Conservation (phyloP, 2,888 invertebrate species). For the Augochlorella aurata region DNA sequence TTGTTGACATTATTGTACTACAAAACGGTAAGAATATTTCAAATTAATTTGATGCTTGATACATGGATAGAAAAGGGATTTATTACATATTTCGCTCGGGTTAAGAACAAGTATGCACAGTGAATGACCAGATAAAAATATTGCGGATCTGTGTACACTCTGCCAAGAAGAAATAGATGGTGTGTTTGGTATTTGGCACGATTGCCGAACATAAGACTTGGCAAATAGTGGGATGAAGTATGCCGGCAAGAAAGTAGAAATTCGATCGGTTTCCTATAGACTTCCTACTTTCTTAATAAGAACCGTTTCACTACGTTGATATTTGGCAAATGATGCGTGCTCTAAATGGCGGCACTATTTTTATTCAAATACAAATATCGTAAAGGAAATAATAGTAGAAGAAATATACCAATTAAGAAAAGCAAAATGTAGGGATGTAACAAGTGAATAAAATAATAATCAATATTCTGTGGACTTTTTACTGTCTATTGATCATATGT, state of each 20-base stretch:
- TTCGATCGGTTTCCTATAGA: conserved; percentile 57
- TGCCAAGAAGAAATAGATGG: conserved; percentile 67
- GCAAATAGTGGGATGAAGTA: conserved; percentile 61
- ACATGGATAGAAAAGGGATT: neutral
- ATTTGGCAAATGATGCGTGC: neutral
- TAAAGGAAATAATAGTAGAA: neutral
- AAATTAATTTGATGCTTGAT: neutral
- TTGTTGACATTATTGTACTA: too few relatives aligned
- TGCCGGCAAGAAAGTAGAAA: conserved; percentile 67
- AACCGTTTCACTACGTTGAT: neutral
- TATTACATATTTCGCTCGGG: neutral
- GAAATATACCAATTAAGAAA: neutral
- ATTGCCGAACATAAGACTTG: conserved; percentile 67
- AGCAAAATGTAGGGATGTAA: neutral
- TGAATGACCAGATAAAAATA: conserved; percentile 70
- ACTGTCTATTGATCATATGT: too few relatives aligned
- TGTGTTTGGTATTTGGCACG: conserved; percentile 68
- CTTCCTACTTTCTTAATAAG: conserved; percentile 59
- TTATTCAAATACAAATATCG: neutral
- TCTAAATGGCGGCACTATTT: neutral
- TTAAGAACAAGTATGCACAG: conserved; percentile 37
- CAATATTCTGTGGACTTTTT: too few relatives aligned
- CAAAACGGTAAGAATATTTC: neutral
- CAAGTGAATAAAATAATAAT: neutral
- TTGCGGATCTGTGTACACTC: conserved; percentile 60